Evolutionary conservation across 2,888 invertebrate species (phyloP), one percentile per base, ranked within the genome.

Genomic region (Gonocerus acuteangulatus): DNA sequence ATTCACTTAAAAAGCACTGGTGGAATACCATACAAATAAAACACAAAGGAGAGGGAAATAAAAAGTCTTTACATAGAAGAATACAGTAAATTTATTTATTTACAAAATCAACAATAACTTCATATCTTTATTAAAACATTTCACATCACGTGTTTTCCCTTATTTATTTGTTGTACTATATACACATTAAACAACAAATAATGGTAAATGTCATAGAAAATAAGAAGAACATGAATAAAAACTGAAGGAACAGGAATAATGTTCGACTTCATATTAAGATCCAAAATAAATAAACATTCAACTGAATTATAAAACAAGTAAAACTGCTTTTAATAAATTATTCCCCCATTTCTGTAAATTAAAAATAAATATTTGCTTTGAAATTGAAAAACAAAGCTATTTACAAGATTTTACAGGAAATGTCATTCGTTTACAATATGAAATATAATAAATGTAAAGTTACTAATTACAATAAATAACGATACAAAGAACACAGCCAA

Each of bases 101-200:
- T 39, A 39, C 39, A 39, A 39, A 39, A 39, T 39, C 39, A 39
- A 39, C 39, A 39, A 39, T 39, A 39, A 39, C n/a, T 39, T 39
- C n/a, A 3, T 39, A n/a, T 13, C 39, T 39, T 39, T 13, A 39
- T n/a, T 13, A 39, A 39, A 39, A 39, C 39, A 39, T 15, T 39
- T 39, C n/a, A 39, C n/a, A 13, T 39, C n/a, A n/a, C 4, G 39
- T 15, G 15, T 4, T n/a, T 39, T 4, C n/a, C 4, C 4, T n/a
- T 39, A 39, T 39, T n/a, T 39, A 9, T 13, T 15, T n/a, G 3
- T 39, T 39, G n/a, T 9, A 11, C 13, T 39, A 39, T 39, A n/a
- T 39, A 39, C 39, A 39, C 13, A 39, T 39, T 13, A 39, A 39
- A n/a, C 15, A 39, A 32, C 32, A 32, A 32, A 11, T 9, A 32